These are phyloP conservation scores for Indicator indicator DNA, from an alignment of 2,113 vertebrate species.

Conservation along the genomic window DNA sequence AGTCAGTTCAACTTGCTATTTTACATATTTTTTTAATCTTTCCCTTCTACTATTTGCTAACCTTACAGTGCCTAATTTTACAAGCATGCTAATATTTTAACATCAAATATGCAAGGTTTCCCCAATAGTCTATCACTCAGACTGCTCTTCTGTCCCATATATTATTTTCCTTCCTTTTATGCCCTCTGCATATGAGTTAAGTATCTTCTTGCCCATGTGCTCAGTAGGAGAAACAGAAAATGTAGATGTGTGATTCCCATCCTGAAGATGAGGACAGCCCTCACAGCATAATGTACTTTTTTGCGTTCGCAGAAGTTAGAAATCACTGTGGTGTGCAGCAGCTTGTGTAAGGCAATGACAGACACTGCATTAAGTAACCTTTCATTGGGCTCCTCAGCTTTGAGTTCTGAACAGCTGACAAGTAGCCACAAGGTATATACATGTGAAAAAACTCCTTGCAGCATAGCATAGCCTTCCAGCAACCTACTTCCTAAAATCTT, in stretches of 20 bases:
- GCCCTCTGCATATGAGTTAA: neutral
- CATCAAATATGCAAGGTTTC: neutral
- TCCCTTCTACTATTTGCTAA: neutral
- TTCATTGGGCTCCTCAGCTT: neutral
- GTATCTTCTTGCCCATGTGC: neutral
- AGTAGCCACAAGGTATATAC: neutral
- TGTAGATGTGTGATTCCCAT: rapidly evolving
- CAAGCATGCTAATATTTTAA: neutral
- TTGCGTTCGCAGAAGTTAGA: neutral
- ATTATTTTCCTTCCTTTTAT: neutral
- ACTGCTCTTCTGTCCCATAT: neutral
- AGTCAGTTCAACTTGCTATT: neutral
- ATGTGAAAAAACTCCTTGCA: neutral
- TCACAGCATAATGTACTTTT: neutral
- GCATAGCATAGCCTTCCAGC: neutral
- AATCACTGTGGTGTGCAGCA: neutral
- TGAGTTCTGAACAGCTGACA: neutral
- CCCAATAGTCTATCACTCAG: neutral
- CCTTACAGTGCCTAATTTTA: neutral
- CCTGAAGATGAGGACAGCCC: neutral
- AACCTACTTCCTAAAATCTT: neutral
- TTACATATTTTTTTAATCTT: neutral
- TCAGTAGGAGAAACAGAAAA: neutral
- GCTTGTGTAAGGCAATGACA: neutral
- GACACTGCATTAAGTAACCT: neutral